phyloP scores from a whole-genome alignment of 1,140 invertebrate genomes.

The Cherax quadricarinatus region DNA sequence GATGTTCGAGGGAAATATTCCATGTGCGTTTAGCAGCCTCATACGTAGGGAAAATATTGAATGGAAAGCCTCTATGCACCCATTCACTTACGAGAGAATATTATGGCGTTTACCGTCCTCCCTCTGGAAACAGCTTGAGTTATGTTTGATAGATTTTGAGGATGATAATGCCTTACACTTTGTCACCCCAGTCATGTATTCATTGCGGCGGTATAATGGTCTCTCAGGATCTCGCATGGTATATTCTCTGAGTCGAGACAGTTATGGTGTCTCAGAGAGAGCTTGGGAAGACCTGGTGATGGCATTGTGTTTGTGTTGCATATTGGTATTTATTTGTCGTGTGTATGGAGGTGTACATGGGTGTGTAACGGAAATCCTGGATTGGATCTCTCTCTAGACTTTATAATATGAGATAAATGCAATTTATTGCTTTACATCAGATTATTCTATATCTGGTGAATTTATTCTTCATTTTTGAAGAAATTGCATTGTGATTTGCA shows the following conservation, averaged over 20 bases:
- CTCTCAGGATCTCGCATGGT: conserved; percentile 41
- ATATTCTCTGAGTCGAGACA: conserved; percentile 53
- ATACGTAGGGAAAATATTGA: conserved; percentile 29
- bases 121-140: conserved; percentile 48
- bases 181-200: conserved; percentile 64
- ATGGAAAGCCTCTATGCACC: conserved; percentile 36
- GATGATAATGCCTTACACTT: conserved; percentile 32
- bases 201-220: conserved; percentile 35
- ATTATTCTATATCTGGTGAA: not conserved
- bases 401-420: not conserved
- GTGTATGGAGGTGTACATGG: conserved; percentile 44
- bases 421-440: not conserved
- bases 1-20: not conserved
- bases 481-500: not conserved
- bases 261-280: conserved; percentile 61
- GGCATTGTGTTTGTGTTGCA: conserved; percentile 59
- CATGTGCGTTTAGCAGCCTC: conserved; percentile 50
- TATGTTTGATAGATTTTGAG: conserved; percentile 44
- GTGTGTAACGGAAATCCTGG: conserved; percentile 32
- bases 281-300: conserved; percentile 55
- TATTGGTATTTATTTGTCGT: conserved; percentile 46
- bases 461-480: not conserved
- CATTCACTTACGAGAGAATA: conserved; percentile 46
- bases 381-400: conserved; percentile 23
- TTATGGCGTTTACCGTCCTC: conserved; percentile 58